Base-by-base conservation (phyloP, 2,888 invertebrate species). In the Netelia virgata region DNA sequence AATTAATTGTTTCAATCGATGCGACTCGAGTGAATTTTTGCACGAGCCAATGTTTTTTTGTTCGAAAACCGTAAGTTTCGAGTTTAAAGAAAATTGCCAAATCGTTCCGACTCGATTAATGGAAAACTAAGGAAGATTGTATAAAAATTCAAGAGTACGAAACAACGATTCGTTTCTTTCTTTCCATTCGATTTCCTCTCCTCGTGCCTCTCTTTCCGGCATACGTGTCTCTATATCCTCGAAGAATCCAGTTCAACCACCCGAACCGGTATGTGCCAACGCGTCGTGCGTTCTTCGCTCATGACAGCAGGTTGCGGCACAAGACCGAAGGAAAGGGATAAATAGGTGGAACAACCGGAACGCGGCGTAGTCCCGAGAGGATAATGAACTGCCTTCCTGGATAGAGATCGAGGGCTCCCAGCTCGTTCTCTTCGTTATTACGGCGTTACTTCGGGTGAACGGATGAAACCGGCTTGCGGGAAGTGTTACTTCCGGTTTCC, bases 301-400 rank as follows among this genome's bases (percentile, higher is more conserved):
- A 55, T 77, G 77, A 76, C 76, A 68, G 77, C 84, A 73, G 76
- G 70, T 76, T 68, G 70, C 66, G 36, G 55, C 41, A 53, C 61
- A 28, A 28, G 28, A 28, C 0, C 28, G 28, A 28, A 28, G 73
- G 77, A 74, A 84, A 78, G 76, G 82, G 84, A 82, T 82, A 81
- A 78, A 84, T 76, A 81, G 77, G 82, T 69, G 77, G 82, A 77
- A 76, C 66, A 84, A 81, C 84, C 84, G 84, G 84, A 81, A 79
- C 70, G 77, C 76, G 41, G 63, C 64, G 41, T 57, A 75, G 63
- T 77, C 75, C 72, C 66, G 83, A 41, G 75, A 76, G 83, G 64
- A 80, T 83, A 83, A 83, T 83, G 80, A 83, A 83, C 83, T 72
- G 83, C 70, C 66, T 83, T 76, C 75, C 75, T 68, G 83, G 80